phyloP scores from a whole-genome alignment of 2,113 vertebrate genomes.

The Todiramphus saurophagus region DNA sequence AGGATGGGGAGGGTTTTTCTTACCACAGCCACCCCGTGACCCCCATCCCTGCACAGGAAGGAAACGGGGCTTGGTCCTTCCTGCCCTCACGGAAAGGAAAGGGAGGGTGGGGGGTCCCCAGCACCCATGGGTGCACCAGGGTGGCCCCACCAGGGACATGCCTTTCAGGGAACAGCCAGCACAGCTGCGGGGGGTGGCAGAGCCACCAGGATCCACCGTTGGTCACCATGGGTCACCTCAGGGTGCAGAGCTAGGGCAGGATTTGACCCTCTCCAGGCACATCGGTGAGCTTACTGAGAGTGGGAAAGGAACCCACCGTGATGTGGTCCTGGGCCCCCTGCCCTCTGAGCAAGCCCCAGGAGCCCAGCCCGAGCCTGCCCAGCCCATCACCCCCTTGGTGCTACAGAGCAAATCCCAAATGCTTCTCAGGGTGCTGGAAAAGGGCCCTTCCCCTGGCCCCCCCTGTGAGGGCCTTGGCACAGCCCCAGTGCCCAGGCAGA shows the following conservation, averaged over 20 bases:
- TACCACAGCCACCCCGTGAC: not conserved
- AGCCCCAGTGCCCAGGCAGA: not conserved
- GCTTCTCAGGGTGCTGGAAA: not conserved
- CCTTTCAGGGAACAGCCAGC: not conserved
- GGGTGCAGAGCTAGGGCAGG: not conserved
- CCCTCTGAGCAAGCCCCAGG: not conserved
- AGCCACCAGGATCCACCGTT: not conserved
- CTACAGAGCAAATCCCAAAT: not conserved
- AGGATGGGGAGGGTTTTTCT: not conserved
- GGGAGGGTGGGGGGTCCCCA: not conserved
- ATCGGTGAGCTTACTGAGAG: not conserved
- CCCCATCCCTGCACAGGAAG: not conserved
- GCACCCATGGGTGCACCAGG: accelerated
- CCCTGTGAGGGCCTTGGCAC: accelerated
- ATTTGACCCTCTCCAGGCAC: not conserved
- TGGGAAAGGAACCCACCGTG: not conserved
- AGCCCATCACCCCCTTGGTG: not conserved
- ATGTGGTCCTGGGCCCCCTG: too few species aligned
- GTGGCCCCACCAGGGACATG: accelerated
- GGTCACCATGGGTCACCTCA: not conserved
- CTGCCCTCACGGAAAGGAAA: not conserved
- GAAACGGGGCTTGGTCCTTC: not conserved
- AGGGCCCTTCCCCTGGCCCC: not conserved
- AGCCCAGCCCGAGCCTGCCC: not conserved
- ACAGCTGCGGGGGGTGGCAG: too few species aligned